Base-by-base conservation (phyloP, 2,797 vertebrate species). In the Poecilia wingei region DNA sequence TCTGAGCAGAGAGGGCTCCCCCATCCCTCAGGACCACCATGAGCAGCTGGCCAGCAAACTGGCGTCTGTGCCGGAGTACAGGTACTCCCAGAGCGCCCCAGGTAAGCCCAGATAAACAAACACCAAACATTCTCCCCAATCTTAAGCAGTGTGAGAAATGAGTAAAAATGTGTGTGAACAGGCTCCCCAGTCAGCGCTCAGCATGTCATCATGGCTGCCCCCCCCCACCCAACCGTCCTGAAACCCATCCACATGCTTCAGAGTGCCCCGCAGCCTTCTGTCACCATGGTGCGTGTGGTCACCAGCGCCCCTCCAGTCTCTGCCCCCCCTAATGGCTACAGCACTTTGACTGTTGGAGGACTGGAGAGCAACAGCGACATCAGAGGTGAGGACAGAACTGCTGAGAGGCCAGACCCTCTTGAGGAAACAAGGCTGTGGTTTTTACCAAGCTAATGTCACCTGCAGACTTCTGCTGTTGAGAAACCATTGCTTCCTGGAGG, bases 41-140 rank as follows among this genome's bases (percentile, higher is more conserved):
- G 94, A 94, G 77, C 97, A 97, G 88, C 97, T 99, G 85, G 96
- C 96, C 61, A 96, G 96, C 84, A 99, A 99, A 88, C 90, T 98
- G 86, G 96, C 98, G 6, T 97, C 98, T 9, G 98, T 99, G 77
- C 97, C 98, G 0, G 98, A 99, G 94, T 99, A 97, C 73, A 96
- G 98, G 73, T 99, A 98, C 94, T 96, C 98, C 68, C 98, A 99
- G 89, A 99, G 98, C 0, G 98, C 98, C 3, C 98, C 98, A 66
- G 98, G 98, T 99, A 90, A 96, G 93, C 66, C 6, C 46, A 16
- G 12, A 45, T 9, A 51, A 2, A 5, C 4, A 18, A 28, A 25
- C n/a, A 14, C 13, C 47, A 73, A n/a, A 51, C 22, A 22, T 47
- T 36, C 16, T 2, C 57, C 20, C 78, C 18, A 73, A 1, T 16